Evolutionary conservation across 1,140 invertebrate genomes (phyloP).

Genomic region (Drosophila trapezifrons): DNA sequence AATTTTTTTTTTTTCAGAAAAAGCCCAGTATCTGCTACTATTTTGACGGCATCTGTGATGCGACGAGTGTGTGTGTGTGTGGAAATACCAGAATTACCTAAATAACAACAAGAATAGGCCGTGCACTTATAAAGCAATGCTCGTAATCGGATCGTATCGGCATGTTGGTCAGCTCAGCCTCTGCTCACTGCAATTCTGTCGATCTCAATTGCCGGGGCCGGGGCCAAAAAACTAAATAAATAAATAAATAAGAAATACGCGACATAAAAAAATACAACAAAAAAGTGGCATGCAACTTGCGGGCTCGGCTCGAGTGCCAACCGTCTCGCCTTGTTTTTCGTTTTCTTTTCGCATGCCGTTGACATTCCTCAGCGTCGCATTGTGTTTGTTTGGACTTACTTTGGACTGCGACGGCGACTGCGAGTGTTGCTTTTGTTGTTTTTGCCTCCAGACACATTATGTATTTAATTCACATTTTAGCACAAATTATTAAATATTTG

Average conservation of each 20-base stretch:
- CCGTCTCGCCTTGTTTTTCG: slow-evolving; percentile 43
- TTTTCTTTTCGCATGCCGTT: slow-evolving; percentile 78
- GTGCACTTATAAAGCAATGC: slow-evolving; percentile 43
- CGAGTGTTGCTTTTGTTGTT: slow-evolving; percentile 7
- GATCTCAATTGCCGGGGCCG: slow-evolving; percentile 46
- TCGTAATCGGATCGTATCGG: slow-evolving; percentile 58
- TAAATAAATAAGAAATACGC: slow-evolving; percentile 14
- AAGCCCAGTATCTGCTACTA: no score
- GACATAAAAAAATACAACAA: neutral
- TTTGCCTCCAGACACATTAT: slow-evolving; percentile 56
- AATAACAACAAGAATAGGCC: slow-evolving; percentile 53
- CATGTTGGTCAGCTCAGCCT: slow-evolving; percentile 32
- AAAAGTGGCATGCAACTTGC: slow-evolving; percentile 13
- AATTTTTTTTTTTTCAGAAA: neutral
- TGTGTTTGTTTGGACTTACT: slow-evolving; percentile 21
- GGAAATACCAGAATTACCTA: slow-evolving; percentile 67
- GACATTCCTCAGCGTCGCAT: slow-evolving; percentile 69
- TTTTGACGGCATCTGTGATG: slow-evolving; percentile 11
- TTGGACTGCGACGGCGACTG: neutral
- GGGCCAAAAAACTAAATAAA: slow-evolving; percentile 40
- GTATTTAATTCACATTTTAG: slow-evolving; percentile 76
- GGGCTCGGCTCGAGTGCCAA: slow-evolving; percentile 3
- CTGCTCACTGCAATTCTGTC: slow-evolving; percentile 18
- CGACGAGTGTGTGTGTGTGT: slow-evolving; percentile 31
- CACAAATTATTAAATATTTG: slow-evolving; percentile 81